Conservation (phyloP, 2,113 vertebrate species). For the Hypomesus transpacificus region DNA sequence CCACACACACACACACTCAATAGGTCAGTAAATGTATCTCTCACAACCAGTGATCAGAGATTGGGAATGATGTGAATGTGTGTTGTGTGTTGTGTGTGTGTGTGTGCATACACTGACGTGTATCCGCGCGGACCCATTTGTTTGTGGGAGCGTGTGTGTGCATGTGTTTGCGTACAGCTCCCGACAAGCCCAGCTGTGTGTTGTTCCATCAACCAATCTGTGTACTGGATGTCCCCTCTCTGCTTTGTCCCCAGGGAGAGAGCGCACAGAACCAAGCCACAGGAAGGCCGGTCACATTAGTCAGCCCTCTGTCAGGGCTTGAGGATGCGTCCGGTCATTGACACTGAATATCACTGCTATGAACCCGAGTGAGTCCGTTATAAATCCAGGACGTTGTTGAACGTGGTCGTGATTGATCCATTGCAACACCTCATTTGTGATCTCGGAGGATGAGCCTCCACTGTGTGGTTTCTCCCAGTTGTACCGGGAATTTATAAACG, state of each 20-base stretch:
- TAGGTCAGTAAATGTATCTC: conserved; percentile 29
- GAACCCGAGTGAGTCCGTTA: no score
- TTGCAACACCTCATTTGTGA: no score
- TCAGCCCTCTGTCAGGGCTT: not conserved
- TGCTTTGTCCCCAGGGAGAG: not conserved
- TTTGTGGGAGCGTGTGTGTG: not conserved
- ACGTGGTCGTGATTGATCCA: no score
- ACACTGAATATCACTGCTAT: not conserved
- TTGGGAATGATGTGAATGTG: conserved; percentile 13
- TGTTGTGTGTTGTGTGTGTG: not conserved
- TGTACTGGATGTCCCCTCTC: not conserved
- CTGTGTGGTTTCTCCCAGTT: no score
- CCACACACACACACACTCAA: not conserved
- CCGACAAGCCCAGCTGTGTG: conserved; percentile 4
- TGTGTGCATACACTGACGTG: not conserved
- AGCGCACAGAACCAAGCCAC: not conserved
- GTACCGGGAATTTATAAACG: no score
- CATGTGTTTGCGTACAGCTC: not conserved
- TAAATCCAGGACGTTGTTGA: no score
- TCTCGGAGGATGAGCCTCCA: no score
- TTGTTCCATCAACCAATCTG: conserved; percentile 5
- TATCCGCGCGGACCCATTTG: not conserved
- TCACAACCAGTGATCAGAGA: conserved; percentile 24
- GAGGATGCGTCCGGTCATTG: conserved; percentile 1
- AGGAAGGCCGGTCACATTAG: not conserved